Evolutionary conservation across 2,888 invertebrate species (phyloP), one percentile per base, ranked within the genome.

Genomic region (Clostera curtula): DNA sequence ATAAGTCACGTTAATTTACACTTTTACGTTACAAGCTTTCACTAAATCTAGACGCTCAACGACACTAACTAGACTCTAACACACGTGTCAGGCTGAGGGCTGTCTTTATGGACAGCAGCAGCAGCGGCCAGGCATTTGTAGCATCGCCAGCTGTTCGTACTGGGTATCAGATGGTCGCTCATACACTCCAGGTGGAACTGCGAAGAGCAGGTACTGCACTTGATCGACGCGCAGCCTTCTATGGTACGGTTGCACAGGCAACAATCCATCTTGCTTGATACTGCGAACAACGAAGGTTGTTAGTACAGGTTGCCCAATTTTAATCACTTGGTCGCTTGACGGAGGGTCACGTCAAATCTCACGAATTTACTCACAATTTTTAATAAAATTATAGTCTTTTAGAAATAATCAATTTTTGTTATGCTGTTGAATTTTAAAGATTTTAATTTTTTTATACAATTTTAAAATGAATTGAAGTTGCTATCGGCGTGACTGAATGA

Each of bases 171-270:
- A 21, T 66, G 58, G 28, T 68, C 67, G 33, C 57, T 64, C 36
- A 71, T 58, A 37, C 76, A 79, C 47, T 69, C 75, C 49, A 76
- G 50, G 56, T 77, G 77, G 51, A 56, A 77, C 24, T 73, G 71
- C 0, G 72, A 70, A 10, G 61, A 50, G 42, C 77, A 79, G 21
- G 48, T 36, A 43, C 76, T 76, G 55, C 77, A 77, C 33, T 71
- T 74, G 26, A 77, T 72, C 0, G 66, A 69, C 8, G 76, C 75
- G 36, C 68, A 71, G 14, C 76, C 76, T 31, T 68, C 62, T 50
- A 65, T 70, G 16, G 71, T 65, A 23, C 62, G 65, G 33, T 73
- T 72, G 45, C 76, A 75, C 37, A 50, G 58, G 11, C 70, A 72
- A 53, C 76, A 75, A 30, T 73, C 70, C 74, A 75, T 77, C 25